Percentiles rank a stretch among this genome's conserved stretches.
phyloP scores from a whole-genome alignment of 2,888 invertebrate genomes.

The Drosophila lacicola region DNA sequence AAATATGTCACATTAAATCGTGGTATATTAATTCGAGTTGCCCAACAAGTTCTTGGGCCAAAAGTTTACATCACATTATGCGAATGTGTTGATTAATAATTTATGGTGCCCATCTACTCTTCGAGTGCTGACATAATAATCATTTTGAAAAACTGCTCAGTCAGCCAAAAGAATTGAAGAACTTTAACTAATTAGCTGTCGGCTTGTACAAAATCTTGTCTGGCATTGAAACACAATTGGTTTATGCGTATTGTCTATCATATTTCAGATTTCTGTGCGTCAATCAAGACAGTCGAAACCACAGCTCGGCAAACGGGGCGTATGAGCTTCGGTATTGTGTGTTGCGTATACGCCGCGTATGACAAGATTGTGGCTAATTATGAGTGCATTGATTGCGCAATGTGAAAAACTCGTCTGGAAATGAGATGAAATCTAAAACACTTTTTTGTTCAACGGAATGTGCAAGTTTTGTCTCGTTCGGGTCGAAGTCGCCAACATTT shows the following conservation, averaged over 20 bases:
- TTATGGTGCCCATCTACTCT: conserved; percentile 15
- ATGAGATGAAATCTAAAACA: conserved; percentile 33
- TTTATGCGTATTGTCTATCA: conserved; percentile 4
- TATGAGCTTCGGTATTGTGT: conserved; percentile 37
- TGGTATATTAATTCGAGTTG: conserved; percentile 6
- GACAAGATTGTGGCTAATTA: conserved; percentile 22
- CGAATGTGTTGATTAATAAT: conserved; percentile 41
- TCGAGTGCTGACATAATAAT: conserved; percentile 13
- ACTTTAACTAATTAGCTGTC: conserved; percentile 38
- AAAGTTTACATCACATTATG: conserved; percentile 42
- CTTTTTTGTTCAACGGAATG: conserved; percentile 48
- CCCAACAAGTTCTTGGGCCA: conserved; percentile 37
- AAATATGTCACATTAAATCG: conserved; percentile 31
- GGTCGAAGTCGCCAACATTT: conserved; percentile 31
- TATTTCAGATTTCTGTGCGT: conserved; percentile 22
- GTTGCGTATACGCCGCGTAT: conserved; percentile 51
- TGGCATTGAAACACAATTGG: conserved; percentile 37
- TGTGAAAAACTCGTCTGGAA: conserved; percentile 20
- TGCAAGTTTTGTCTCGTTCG: conserved; percentile 36
- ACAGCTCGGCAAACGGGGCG: conserved; percentile 43
- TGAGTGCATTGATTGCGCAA: conserved; percentile 41
- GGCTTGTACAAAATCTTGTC: conserved; percentile 15
- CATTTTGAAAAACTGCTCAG: conserved; percentile 10
- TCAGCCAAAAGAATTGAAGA: conserved; percentile 9
- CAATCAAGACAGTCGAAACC: conserved; percentile 13